phyloP scores from a whole-genome alignment of 2,888 invertebrate genomes.

The Lobophora halterata region DNA sequence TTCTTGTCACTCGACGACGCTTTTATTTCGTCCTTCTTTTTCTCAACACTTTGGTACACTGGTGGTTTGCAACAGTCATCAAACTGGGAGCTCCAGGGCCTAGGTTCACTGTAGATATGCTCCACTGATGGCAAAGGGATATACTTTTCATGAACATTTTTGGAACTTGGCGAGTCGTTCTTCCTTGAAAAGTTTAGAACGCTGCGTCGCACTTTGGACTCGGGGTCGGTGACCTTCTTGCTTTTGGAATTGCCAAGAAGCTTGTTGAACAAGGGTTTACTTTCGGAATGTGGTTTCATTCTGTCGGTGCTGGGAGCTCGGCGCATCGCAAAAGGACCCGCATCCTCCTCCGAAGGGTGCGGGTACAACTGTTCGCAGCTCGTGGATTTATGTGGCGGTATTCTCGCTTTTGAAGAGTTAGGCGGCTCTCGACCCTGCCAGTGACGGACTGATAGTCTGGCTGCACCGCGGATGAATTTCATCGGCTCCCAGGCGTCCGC shows the following conservation, averaged over 20 bases:
- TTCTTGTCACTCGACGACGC: conserved; percentile 58
- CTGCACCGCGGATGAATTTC: conserved; percentile 73
- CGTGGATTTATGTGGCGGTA: conserved; percentile 67
- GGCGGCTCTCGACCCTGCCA: conserved; percentile 75
- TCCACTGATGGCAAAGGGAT: conserved; percentile 67
- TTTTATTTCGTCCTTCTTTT: conserved; percentile 58
- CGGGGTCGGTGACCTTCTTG: conserved; percentile 65
- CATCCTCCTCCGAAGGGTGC: conserved; percentile 57
- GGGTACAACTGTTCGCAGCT: conserved; percentile 77
- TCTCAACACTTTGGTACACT: conserved; percentile 71
- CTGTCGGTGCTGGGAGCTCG: conserved; percentile 75
- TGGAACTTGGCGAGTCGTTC: conserved; percentile 54
- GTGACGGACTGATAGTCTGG: conserved; percentile 76
- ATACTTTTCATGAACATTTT: conserved; percentile 73
- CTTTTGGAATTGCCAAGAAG: conserved; percentile 66
- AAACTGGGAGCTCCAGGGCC: conserved; percentile 58
- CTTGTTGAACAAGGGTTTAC: conserved; percentile 70
- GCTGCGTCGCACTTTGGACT: conserved; percentile 62
- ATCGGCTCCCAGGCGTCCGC: conserved; percentile 76
- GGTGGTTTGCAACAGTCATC: conserved; percentile 72
- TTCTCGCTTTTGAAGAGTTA: conserved; percentile 62
- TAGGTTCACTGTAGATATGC: conserved; percentile 70
- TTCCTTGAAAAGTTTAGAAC: conserved; percentile 67
- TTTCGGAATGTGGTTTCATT: conserved; percentile 61
- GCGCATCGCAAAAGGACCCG: conserved; percentile 63